Evolutionary conservation across 53 echinoderm and acorn worm genomes (phyloP).

Genomic region (Glandiceps talaboti): DNA sequence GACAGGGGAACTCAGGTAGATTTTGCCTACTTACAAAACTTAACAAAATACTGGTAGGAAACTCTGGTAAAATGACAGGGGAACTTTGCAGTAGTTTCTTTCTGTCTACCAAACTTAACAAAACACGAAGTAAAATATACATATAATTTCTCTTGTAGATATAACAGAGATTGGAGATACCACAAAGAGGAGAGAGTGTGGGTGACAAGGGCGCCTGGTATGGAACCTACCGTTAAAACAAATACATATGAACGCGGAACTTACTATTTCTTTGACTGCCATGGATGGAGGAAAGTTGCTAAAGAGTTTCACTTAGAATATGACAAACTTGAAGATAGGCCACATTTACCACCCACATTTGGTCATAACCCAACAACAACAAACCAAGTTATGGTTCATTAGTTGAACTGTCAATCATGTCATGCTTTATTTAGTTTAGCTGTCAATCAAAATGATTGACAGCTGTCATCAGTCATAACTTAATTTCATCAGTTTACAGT

Average conservation of each 20-base stretch:
- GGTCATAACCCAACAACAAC: slow-evolving; percentile 47
- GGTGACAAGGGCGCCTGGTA: slow-evolving; percentile 92
- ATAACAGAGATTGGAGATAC: slow-evolving; percentile 97
- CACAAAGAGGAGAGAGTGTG: slow-evolving; percentile 98
- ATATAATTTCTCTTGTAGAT: slow-evolving; percentile 42
- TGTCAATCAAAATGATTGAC: neutral
- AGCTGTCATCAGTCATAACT: too few species aligned
- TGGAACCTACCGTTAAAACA: slow-evolving; percentile 97
- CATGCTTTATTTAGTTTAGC: neutral
- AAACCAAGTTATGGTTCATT: neutral
- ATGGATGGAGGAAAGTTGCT: slow-evolving; percentile 91
- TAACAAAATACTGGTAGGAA: too few species aligned
- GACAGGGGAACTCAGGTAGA: too few species aligned
- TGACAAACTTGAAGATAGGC: slow-evolving; percentile 97
- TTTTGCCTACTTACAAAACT: too few species aligned
- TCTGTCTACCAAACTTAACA: too few species aligned
- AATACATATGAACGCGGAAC: slow-evolving; percentile 88
- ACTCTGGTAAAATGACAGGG: too few species aligned
- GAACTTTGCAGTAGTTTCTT: too few species aligned
- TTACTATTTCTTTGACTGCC: slow-evolving; percentile 95
- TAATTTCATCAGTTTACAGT: too few species aligned
- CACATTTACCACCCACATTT: slow-evolving; percentile 91
- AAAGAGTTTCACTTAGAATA: slow-evolving; percentile 99
- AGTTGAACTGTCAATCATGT: neutral
- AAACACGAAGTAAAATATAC: too few species aligned